These are phyloP conservation scores for Clarias laeviceps DNA, from an alignment of 2,797 vertebrate genomes.

Conservation along the genomic window DNA sequence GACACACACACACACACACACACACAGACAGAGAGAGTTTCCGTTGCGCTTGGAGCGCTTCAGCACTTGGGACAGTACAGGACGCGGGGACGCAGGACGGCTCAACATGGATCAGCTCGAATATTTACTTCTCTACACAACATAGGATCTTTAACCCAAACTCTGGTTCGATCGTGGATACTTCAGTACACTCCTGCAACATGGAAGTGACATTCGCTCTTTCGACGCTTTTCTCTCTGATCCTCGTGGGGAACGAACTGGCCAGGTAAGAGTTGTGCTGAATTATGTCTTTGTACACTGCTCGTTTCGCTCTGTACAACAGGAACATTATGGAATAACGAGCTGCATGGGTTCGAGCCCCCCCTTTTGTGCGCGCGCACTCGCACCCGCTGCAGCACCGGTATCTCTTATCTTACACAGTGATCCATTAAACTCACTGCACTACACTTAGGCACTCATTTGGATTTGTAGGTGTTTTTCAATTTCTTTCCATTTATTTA, in stretches of 20 bases:
- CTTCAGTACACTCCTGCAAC: constrained; percentile 45
- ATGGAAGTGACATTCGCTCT: constrained; percentile 83
- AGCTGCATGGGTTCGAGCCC: not conserved
- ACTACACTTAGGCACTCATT: not conserved
- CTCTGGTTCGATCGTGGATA: constrained; percentile 27
- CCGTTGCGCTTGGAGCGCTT: constrained; percentile 33
- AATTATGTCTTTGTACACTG: not conserved
- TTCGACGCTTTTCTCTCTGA: constrained; percentile 75
- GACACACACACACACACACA: constrained; percentile 15
- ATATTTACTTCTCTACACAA: constrained; percentile 15
- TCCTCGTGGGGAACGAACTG: constrained; percentile 76
- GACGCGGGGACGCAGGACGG: not conserved
- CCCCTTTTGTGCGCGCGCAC: not conserved
- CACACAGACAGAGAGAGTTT: constrained; percentile 53
- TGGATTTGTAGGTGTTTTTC: not conserved
- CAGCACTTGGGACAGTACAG: constrained; percentile 49
- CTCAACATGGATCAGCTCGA: constrained; percentile 63
- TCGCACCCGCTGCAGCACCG: not conserved
- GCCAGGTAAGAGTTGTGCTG: constrained; percentile 80
- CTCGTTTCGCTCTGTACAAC: not conserved
- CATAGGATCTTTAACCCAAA: constrained; percentile 4
- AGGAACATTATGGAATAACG: not conserved
- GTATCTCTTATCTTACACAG: not conserved
- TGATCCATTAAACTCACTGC: not conserved
- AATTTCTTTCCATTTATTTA: too few relatives aligned